These are phyloP conservation scores for Amblyjoppa fuscipennis DNA, from an alignment of 2,888 invertebrate genomes.

Conservation along the genomic window DNA sequence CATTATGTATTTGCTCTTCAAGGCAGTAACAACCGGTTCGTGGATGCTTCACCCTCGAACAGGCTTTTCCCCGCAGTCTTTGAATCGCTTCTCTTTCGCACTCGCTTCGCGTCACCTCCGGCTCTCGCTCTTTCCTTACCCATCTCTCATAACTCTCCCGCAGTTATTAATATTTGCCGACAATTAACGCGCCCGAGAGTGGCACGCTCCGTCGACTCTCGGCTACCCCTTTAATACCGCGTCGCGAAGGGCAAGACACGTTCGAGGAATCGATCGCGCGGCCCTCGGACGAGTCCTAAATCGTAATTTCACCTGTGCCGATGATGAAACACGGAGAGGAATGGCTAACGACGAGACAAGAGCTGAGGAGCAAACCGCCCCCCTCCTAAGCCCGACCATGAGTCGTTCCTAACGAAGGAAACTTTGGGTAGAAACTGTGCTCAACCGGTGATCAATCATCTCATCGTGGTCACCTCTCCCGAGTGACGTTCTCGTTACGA, in stretches of 20 bases:
- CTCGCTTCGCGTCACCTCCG: constrained; percentile 49
- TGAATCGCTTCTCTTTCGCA: constrained; percentile 74
- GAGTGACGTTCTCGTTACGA: constrained; percentile 75
- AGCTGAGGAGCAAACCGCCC: neutral
- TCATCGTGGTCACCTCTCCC: constrained; percentile 48
- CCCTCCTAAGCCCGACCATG: constrained; percentile 15
- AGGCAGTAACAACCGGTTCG: constrained; percentile 74
- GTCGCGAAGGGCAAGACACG: constrained; percentile 79
- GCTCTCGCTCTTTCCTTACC: constrained; percentile 57
- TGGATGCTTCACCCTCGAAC: constrained; percentile 77
- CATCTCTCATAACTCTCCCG: constrained; percentile 59
- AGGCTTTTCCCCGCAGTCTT: constrained; percentile 77
- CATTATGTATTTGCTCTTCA: constrained; percentile 85
- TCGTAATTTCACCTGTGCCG: constrained; percentile 65
- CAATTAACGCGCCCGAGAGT: constrained; percentile 80
- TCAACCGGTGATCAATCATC: constrained; percentile 72
- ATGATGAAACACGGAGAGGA: constrained; percentile 80
- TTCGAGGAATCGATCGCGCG: constrained; percentile 75
- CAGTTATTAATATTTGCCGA: constrained; percentile 85
- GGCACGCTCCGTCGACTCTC: constrained; percentile 45
- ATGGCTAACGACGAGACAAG: constrained; percentile 85
- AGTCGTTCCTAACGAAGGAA: constrained; percentile 47
- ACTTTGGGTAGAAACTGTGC: constrained; percentile 51
- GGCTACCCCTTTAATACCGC: constrained; percentile 82
- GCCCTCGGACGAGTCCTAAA: constrained; percentile 67